These are phyloP conservation scores for Rotaria sp. DNA, from an alignment of 2,888 invertebrate genomes.

Conservation along the genomic window DNA sequence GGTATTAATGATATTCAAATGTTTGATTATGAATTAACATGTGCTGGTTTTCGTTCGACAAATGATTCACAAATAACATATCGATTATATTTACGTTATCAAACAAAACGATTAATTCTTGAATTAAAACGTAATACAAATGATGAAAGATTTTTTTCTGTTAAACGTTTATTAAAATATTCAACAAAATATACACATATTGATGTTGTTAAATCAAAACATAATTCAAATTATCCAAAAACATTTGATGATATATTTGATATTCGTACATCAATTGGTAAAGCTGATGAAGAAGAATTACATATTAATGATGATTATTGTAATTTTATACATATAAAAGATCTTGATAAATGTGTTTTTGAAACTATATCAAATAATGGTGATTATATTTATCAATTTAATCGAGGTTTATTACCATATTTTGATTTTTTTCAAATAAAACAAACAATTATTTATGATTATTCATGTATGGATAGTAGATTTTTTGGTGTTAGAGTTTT, in stretches of 20 bases:
- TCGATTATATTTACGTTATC: slow-evolving; percentile 20
- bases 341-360: not conserved
- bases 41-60: not conserved
- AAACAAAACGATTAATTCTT: not conserved
- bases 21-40: not conserved
- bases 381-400: not conserved
- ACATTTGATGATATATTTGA: slow-evolving; percentile 19
- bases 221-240: not conserved
- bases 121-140: not conserved
- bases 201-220: slow-evolving; percentile 2
- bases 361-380: not conserved
- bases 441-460: not conserved
- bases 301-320: slow-evolving; percentile 1
- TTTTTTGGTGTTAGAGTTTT: not conserved
- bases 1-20: not conserved
- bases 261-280: not conserved
- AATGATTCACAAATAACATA: not conserved
- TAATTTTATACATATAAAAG: not conserved
- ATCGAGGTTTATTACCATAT: not conserved
- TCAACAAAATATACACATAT: slow-evolving; percentile 12
- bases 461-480: not conserved
- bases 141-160: not conserved
- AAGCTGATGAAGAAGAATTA: slow-evolving; percentile 21
- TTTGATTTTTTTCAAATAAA: slow-evolving; percentile 20
- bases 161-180: slow-evolving; percentile 19